Base-by-base conservation (phyloP, 2,113 vertebrate genomes). In the Scatophagus argus region DNA sequence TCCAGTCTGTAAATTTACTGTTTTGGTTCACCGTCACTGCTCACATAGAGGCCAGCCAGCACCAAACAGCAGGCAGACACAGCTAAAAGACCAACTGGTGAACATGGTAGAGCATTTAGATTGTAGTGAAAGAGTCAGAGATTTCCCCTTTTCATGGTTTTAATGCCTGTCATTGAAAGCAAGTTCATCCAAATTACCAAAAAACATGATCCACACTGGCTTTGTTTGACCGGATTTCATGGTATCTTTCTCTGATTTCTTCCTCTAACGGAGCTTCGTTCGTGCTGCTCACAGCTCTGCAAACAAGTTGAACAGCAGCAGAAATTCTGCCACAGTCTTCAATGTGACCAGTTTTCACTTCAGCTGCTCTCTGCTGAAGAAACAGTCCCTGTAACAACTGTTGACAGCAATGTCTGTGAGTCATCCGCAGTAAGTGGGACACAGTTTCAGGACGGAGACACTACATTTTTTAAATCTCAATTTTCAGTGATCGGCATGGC, bases 301-400 rank as follows among this genome's bases (percentile, higher is more conserved):
- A 49, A 70, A 55, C n/a, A n/a, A n/a, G n/a, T n/a, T n/a, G n/a
- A n/a, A n/a, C 38, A 65, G 14, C 36, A 32, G n/a, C 47, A 41
- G 36, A 27, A 63, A 44, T 49, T 79, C 41, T 65, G 21, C 5
- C 4, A 51, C 58, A 56, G 51, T 32, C 59, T 72, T 51, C 44
- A 41, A n/a, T n/a, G n/a, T n/a, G n/a, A n/a, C n/a, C 58, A 56
- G 51, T 32, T 65, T 72, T 51, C 44, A 41, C 19, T n/a, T n/a
- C n/a, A n/a, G n/a, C n/a, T 27, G 14, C 23, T 34, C 49, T 56
- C 31, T 13, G 6, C 36, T 14, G 56, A 36, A 16, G 17, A 62
- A 54, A 58, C 1, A 43, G 25, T 32, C 16, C 5, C 7, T 23
- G 14, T 25, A 12, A 12, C 34, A 52, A 27, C 6, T 43, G 25